Evolutionary conservation across 1,140 invertebrate species (phyloP).

Genomic region (Pollicipes pollicipes): DNA sequence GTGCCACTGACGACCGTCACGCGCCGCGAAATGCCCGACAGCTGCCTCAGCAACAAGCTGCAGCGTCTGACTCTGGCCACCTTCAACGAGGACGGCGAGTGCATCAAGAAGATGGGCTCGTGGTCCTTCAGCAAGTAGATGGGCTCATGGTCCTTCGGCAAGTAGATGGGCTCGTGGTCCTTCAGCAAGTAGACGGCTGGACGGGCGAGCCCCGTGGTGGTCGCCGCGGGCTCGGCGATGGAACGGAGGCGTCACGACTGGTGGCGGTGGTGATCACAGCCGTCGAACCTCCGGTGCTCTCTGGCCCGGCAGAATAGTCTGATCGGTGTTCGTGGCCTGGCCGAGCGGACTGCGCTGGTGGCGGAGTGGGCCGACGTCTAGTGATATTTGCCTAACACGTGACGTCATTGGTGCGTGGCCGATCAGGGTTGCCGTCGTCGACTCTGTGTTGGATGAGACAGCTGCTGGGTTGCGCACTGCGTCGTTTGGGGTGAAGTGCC

Average conservation of each 20-base stretch:
- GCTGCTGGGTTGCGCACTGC: no score
- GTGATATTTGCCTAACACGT: no score
- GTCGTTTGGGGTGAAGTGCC: no score
- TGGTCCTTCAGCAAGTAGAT: constrained; percentile 20
- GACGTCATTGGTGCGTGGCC: no score
- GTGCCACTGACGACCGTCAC: constrained; percentile 29
- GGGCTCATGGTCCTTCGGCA: constrained; percentile 20
- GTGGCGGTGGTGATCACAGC: no score
- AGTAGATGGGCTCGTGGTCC: constrained; percentile 18
- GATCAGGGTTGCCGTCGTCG: no score
- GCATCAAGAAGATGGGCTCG: constrained; percentile 20
- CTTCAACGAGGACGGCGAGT: constrained; percentile 60
- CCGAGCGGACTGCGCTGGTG: no score
- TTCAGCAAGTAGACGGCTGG: constrained; percentile 17
- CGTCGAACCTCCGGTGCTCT: no score
- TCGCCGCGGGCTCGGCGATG: not conserved
- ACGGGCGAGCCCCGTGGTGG: not conserved
- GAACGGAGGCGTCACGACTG: not conserved
- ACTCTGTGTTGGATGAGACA: no score
- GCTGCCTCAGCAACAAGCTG: constrained; percentile 47
- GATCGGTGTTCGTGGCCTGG: no score
- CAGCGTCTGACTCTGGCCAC: constrained; percentile 68
- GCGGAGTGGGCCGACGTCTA: no score
- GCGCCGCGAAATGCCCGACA: constrained; percentile 24
- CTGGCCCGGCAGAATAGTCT: no score